Evolutionary conservation across 2,888 invertebrate species (phyloP), one percentile per base, ranked within the genome.

Genomic region (Lycophotia porphyrea): DNA sequence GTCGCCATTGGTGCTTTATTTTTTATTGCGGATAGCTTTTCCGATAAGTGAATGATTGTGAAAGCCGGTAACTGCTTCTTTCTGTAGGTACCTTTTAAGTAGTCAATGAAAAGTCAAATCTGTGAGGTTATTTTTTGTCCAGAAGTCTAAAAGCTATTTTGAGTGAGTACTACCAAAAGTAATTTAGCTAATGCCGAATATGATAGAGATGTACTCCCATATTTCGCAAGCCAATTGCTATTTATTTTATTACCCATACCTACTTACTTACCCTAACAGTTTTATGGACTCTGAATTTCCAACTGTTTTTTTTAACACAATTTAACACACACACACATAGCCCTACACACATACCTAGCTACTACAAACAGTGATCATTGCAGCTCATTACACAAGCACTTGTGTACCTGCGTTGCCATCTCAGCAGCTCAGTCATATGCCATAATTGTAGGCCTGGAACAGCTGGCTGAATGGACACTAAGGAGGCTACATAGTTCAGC

Each of bases 351-450:
- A 75, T 42, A 76, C n/a, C n/a, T 74, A 68, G 24, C 58, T 44
- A 42, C 71, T 82, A 74, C 74, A 71, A 36, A 76, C 60, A 70
- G 86, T 84, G 74, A 84, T 84, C 83, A 88, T 87, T 88, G 84
- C 77, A 84, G 86, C 88, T 93, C 91, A 93, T 94, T 94, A 94
- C 92, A 92, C 92, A 91, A 93, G 89, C 90, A 91, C 90, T 91
- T 91, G 89, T 5, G 47, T 24, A 5, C 47, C n/a, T 49, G 11
- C 11, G 11, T n/a, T 49, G 21, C 4, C 47, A 39, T 9, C 39
- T 39, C 92, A 90, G 91, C 94, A 94, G 94, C 93, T 93, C 86
- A 36, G 34, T 90, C 2, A 91, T 91, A 91, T 90, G 92, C 89
- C 90, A 85, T 90, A 90, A 90, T 90, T 89, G 90, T 89, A 82